Evolutionary conservation across 2,888 invertebrate species (phyloP).

Genomic region (Agrilus biguttatus): DNA sequence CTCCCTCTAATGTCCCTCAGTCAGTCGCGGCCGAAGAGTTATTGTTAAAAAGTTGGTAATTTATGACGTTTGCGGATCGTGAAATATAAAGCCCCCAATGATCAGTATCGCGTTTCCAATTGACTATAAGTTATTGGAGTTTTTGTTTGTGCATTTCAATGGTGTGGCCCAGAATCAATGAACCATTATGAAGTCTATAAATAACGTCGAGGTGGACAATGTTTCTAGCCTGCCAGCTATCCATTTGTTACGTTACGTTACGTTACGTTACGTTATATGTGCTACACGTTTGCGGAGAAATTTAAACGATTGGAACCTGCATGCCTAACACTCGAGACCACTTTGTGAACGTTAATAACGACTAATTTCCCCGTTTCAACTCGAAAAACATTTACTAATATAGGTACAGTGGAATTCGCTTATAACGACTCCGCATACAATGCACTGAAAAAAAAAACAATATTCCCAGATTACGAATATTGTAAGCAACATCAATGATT

Average conservation of each 20-base stretch:
- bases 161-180: constrained; percentile 28
- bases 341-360: neutral
- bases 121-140: constrained; percentile 23
- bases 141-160: constrained; percentile 26
- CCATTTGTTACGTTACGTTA: neutral
- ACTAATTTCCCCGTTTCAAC: too few relatives aligned
- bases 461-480: too few relatives aligned
- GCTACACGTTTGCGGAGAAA: too few relatives aligned
- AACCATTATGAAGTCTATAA: constrained; percentile 30
- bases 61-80: constrained; percentile 17
- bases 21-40: constrained; percentile 17
- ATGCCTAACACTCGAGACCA: constrained; percentile 2
- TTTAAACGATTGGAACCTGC: neutral
- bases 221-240: constrained; percentile 5
- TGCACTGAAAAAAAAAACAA: too few relatives aligned
- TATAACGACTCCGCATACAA: too few relatives aligned
- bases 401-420: too few relatives aligned
- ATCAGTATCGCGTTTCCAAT: constrained; percentile 22
- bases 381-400: too few relatives aligned
- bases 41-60: constrained; percentile 22
- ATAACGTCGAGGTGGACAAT: constrained; percentile 24
- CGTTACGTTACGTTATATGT: neutral
- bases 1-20: constrained; percentile 8
- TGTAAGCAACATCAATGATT: too few relatives aligned
- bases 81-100: constrained; percentile 18